Conservation (phyloP, 2,888 invertebrate genomes). For the Vanessa cardui region DNA sequence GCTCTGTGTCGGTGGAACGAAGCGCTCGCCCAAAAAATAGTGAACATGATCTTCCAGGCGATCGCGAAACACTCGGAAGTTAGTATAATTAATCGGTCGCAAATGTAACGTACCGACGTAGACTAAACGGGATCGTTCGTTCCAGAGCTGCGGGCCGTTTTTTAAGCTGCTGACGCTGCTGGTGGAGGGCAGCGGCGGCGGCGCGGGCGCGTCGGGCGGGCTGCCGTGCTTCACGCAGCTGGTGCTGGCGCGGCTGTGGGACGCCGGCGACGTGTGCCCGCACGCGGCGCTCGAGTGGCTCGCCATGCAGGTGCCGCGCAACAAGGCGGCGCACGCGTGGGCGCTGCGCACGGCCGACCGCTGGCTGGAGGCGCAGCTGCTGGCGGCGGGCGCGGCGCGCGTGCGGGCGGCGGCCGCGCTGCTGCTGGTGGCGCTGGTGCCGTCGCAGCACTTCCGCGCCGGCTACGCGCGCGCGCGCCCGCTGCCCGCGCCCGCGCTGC, state of each 20-base stretch:
- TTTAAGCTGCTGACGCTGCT: slow-evolving; percentile 94
- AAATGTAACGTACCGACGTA: not conserved
- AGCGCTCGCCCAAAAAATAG: slow-evolving; percentile 92
- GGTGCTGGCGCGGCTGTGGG: slow-evolving; percentile 94
- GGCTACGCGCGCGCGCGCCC: slow-evolving; percentile 88
- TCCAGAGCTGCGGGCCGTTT: slow-evolving; percentile 92
- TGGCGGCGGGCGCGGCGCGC: slow-evolving; percentile 92
- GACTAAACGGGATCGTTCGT: not conserved
- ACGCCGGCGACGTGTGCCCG: slow-evolving; percentile 94
- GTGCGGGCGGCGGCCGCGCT: slow-evolving; percentile 94
- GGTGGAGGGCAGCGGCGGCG: slow-evolving; percentile 90
- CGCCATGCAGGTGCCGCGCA: slow-evolving; percentile 91
- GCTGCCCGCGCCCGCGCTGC: slow-evolving; percentile 75
- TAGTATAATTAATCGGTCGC: slow-evolving; percentile 42
- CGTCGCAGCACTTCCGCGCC: slow-evolving; percentile 94
- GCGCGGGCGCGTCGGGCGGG: slow-evolving; percentile 87
- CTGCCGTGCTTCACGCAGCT: slow-evolving; percentile 95
- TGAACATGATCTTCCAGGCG: slow-evolving; percentile 94
- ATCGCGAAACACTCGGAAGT: slow-evolving; percentile 96
- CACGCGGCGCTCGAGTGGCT: slow-evolving; percentile 97
- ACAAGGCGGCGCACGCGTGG: slow-evolving; percentile 95
- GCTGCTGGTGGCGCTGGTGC: slow-evolving; percentile 94
- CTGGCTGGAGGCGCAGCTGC: slow-evolving; percentile 95
- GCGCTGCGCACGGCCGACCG: slow-evolving; percentile 95
- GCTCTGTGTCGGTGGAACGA: slow-evolving; percentile 96